These are phyloP conservation scores for Neodontobutis hainanensis DNA, from an alignment of 2,113 vertebrate genomes.

Conservation along the genomic window DNA sequence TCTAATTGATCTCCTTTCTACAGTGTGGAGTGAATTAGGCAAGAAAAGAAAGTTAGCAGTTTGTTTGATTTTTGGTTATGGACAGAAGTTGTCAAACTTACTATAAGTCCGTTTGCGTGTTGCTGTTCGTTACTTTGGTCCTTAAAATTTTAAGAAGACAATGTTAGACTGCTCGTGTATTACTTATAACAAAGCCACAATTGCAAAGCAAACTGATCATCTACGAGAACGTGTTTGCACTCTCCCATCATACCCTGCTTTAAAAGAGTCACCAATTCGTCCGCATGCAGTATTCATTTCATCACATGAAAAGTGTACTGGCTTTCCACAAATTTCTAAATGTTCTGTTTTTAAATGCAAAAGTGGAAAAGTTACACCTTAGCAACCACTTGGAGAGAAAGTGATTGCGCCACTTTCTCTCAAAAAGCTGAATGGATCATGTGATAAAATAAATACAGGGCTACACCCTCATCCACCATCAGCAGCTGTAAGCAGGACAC, in stretches of 20 bases:
- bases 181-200: conserved; percentile 27
- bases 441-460: conserved; percentile 67
- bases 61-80: conserved; percentile 65
- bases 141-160: conserved; percentile 92
- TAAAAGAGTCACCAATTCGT: conserved; percentile 20
- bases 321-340: not conserved
- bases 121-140: conserved; percentile 99
- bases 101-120: conserved; percentile 99
- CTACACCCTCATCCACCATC: conserved; percentile 54
- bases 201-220: conserved; percentile 43
- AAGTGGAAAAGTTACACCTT: conserved; percentile 5
- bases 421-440: conserved; percentile 42
- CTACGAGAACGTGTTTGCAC: not conserved
- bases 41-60: conserved; percentile 64
- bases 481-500: conserved; percentile 55
- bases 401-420: conserved; percentile 47
- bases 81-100: conserved; percentile 90
- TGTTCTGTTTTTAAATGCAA: not conserved
- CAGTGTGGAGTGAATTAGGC: conserved; percentile 55
- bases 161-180: conserved; percentile 75
- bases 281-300: conserved; percentile 53
- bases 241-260: conserved; percentile 17
- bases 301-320: conserved; percentile 49
- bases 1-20: conserved; percentile 47
- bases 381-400: conserved; percentile 32